Evolutionary conservation across 2,797 vertebrate genomes (phyloP).

Genomic region (Thamnophis elegans): DNA sequence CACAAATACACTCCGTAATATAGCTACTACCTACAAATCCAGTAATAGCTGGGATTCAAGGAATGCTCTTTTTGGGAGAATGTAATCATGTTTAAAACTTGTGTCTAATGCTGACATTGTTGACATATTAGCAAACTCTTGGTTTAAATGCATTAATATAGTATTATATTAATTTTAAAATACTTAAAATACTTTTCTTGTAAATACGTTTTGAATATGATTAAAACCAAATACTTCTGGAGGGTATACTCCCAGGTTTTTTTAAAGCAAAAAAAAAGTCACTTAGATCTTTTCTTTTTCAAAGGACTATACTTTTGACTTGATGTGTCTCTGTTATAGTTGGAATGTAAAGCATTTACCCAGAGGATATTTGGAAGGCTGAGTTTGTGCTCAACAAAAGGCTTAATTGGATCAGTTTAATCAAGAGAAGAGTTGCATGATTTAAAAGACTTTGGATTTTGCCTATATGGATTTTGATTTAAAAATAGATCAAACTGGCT

Average conservation of each 20-base stretch:
- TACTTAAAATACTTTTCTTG: not conserved
- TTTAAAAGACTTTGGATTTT: constrained; percentile 33
- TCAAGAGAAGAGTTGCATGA: constrained; percentile 54
- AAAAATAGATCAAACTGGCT: not conserved
- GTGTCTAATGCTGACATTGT: not conserved
- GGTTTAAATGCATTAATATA: not conserved
- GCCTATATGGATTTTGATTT: constrained; percentile 14
- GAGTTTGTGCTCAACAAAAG: constrained; percentile 67
- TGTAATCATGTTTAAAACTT: not conserved
- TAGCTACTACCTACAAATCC: not conserved
- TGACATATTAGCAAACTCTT: not conserved
- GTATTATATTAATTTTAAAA: not conserved
- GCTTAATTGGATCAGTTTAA: constrained; percentile 78
- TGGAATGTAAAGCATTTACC: constrained; percentile 71
- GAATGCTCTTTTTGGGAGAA: not conserved
- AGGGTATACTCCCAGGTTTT: not conserved
- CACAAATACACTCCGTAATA: not conserved
- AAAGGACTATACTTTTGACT: not conserved
- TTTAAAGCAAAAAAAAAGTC: not conserved
- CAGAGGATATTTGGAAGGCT: constrained; percentile 60
- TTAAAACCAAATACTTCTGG: not conserved
- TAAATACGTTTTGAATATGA: not conserved
- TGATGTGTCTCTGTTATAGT: constrained; percentile 48
- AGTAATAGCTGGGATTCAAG: not conserved
- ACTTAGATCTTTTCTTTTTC: not conserved